Evolutionary conservation across 2,888 invertebrate species (phyloP), one percentile per base, ranked within the genome.

Genomic region (Caradrina clavipalpis): DNA sequence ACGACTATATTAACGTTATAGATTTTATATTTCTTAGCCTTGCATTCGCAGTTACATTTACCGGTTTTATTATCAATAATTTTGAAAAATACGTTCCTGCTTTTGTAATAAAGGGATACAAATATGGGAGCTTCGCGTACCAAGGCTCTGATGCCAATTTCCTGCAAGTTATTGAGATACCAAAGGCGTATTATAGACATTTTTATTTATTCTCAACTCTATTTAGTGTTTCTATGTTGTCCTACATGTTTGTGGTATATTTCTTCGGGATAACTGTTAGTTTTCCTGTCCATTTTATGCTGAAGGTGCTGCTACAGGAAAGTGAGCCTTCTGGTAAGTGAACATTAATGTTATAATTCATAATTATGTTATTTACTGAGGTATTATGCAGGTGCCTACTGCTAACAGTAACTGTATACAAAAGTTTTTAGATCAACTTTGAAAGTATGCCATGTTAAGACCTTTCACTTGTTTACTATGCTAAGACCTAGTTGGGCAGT

Each of bases 161-260:
- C 73, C 82, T 96, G n/a, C 90, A 92, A 75, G 85, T 92, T 59
- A 91, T 97, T 21, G 97, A 98, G 90, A 96, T 98, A 55, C 98
- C 98, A 0, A 98, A 98, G 92, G 96, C 97, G 56, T 98, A 97
- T 96, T 98, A 98, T 86, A 96, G 95, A 83, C 98, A 98, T 92
- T 98, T 98, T 88, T 98, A 98, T 89, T 88, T 97, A 8, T 97
- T 97, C 86, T 97, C 98, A 0, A 94, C 97, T 1, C 79, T 97
- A 35, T 95, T 97, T 83, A 96, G 97, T 63, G 88, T 90, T n/a
- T 67, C 90, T 0, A 91, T 96, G 21, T 89, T 97, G 17, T 76
- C 91, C n/a, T 91, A 97, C 47, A 90, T 96, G 79, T 79, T 96
- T 49, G 79, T 91, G 60, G 94, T 96, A 58, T 97, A 96, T 91